phyloP scores from a whole-genome alignment of 2,797 vertebrate genomes.

The Chaenodraco wilsoni region DNA sequence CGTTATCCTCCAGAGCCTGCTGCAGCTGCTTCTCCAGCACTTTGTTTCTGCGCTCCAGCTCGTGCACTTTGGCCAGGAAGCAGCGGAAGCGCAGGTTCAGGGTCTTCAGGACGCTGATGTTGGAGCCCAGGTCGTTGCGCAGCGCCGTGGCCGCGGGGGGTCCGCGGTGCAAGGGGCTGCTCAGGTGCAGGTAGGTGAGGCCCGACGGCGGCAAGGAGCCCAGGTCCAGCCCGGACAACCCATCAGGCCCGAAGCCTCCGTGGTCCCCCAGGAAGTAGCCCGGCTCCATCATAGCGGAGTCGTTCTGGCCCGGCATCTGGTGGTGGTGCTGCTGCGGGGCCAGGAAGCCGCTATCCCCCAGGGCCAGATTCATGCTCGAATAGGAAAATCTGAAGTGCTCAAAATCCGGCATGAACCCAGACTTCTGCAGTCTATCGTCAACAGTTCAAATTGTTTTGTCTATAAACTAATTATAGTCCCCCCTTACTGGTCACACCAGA shows the following conservation, averaged over 20 bases:
- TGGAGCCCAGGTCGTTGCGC: conserved; percentile 92
- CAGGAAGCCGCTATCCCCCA: conserved; percentile 87
- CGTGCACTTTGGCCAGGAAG: conserved; percentile 93
- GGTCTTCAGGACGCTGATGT: conserved; percentile 93
- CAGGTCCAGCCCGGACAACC: conserved; percentile 69
- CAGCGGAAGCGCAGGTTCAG: conserved; percentile 93
- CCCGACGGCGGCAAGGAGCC: conserved; percentile 71
- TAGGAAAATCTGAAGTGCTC: conserved; percentile 83
- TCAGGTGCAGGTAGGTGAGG: conserved; percentile 71
- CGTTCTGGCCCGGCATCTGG: conserved; percentile 65
- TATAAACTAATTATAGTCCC: conserved; percentile 4
- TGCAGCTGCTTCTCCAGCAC: conserved; percentile 93
- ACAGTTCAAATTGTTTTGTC: conserved; percentile 28
- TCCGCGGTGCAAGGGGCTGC: conserved; percentile 59
- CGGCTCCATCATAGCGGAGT: conserved; percentile 67
- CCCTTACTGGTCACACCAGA: conserved; percentile 9
- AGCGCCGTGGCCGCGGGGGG: conserved; percentile 87
- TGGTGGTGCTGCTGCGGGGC: conserved; percentile 72
- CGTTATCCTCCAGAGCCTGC: conserved; percentile 82
- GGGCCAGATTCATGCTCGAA: conserved; percentile 89
- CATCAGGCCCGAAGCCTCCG: conserved; percentile 62
- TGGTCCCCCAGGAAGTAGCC: conserved; percentile 75
- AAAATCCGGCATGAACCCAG: conserved; percentile 84
- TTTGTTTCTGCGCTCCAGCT: conserved; percentile 92
- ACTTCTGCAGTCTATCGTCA: conserved; percentile 43